Percentiles rank a stretch among this genome's conserved stretches.
phyloP scores from a whole-genome alignment of 2,888 invertebrate genomes.

The Mystacides longicornis region DNA sequence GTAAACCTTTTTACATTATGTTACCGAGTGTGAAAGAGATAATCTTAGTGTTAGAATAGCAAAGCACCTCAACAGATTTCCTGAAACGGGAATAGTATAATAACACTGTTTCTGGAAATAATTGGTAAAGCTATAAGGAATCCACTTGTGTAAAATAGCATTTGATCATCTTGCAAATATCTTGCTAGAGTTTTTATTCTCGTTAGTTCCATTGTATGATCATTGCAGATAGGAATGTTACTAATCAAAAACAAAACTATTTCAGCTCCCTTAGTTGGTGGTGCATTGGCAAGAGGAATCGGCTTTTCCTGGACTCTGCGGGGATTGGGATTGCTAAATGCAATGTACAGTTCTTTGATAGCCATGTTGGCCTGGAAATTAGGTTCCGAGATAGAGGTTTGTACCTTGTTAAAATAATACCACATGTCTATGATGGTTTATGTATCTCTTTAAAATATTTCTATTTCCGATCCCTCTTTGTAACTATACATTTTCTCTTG shows the following conservation, averaged over 20 bases:
- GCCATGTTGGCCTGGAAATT: conserved; percentile 35
- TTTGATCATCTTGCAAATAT: no score
- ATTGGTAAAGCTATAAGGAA: no score
- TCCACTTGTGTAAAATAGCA: no score
- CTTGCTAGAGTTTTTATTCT: no score
- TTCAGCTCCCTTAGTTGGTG: conserved; percentile 66
- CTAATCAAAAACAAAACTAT: neutral
- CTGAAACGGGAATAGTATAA: no score
- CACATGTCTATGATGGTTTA: neutral
- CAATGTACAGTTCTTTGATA: conserved; percentile 61
- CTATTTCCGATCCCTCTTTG: neutral
- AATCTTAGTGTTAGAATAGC: no score
- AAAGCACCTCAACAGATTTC: no score
- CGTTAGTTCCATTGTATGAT: no score
- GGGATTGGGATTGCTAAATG: conserved; percentile 59
- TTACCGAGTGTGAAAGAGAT: no score
- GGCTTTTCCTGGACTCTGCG: conserved; percentile 73
- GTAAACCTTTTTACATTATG: no score
- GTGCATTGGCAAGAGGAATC: conserved; percentile 58
- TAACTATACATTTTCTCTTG: neutral
- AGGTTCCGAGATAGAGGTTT: conserved; percentile 21
- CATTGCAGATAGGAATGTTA: no score
- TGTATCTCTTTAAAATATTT: neutral
- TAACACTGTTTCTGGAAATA: no score
- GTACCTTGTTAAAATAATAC: neutral